Evolutionary conservation across 2,888 invertebrate genomes (phyloP).

Genomic region (Dioctria rufipes): DNA sequence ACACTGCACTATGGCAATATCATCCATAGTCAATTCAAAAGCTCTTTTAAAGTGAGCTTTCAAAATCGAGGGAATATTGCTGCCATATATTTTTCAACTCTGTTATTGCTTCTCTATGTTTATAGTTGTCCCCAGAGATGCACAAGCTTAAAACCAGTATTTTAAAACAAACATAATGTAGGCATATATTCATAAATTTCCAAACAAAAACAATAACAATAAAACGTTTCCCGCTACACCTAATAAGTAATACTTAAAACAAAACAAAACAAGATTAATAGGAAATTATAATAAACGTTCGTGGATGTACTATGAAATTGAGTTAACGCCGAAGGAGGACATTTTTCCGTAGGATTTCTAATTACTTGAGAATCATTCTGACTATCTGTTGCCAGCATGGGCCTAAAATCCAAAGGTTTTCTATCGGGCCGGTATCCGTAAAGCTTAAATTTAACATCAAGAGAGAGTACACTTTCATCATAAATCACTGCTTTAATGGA

Average conservation of each 20-base stretch:
- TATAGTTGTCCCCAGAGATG: too few species aligned
- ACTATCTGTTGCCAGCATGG: conserved; percentile 61
- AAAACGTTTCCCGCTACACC: background rate
- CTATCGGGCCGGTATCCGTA: conserved; percentile 65
- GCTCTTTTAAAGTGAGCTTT: too few species aligned
- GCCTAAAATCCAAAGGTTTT: conserved; percentile 61
- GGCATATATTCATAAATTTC: too few species aligned
- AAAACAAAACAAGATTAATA: background rate
- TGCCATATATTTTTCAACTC: too few species aligned
- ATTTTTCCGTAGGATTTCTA: background rate
- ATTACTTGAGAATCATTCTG: background rate
- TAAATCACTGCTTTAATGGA: conserved; percentile 66
- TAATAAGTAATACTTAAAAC: background rate
- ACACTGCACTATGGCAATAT: too few species aligned
- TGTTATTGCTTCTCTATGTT: too few species aligned
- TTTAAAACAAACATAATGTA: too few species aligned
- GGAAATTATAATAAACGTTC: background rate
- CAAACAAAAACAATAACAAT: too few species aligned
- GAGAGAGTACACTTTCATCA: conserved; percentile 62
- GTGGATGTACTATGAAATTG: background rate
- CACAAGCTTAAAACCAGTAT: too few species aligned
- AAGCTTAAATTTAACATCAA: conserved; percentile 66
- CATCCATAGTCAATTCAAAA: too few species aligned
- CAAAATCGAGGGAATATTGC: too few species aligned
- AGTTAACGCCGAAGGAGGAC: background rate